Conservation (phyloP, 1,140 invertebrate genomes). For the Zaprionus vittiger region DNA sequence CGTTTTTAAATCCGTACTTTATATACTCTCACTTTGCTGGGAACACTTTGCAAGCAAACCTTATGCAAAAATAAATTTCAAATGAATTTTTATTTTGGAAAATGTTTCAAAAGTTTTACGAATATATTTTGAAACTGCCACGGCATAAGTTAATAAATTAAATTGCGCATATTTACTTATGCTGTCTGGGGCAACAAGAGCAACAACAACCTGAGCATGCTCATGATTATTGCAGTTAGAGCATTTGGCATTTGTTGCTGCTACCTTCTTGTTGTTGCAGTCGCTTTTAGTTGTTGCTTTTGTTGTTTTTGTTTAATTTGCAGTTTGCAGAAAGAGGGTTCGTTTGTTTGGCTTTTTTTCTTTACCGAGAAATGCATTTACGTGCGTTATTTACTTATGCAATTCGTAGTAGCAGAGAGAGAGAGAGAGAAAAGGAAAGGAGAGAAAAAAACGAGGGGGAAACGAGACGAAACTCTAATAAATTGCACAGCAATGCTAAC, state of each 20-base stretch:
- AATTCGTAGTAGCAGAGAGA: constrained; percentile 30
- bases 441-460: constrained; percentile 3
- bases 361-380: constrained; percentile 67
- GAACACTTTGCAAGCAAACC: not conserved
- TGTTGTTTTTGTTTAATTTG: constrained; percentile 54
- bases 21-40: not conserved
- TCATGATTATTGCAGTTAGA: constrained; percentile 11
- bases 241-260: constrained; percentile 14
- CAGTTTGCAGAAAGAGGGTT: constrained; percentile 35
- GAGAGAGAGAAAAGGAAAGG: not conserved
- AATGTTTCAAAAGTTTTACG: not conserved
- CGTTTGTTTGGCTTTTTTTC: not conserved
- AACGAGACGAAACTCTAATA: constrained; percentile 71
- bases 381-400: constrained; percentile 79
- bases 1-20: not conserved
- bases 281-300: constrained; percentile 29
- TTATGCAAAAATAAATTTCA: too few species aligned
- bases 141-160: not conserved
- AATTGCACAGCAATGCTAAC: constrained; percentile 70
- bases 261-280: not conserved
- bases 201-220: not conserved
- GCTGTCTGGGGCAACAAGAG: not conserved
- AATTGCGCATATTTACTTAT: not conserved
- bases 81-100: not conserved
- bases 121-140: not conserved